These are phyloP conservation scores for Tetropium fuscum DNA, from an alignment of 2,888 invertebrate species.

Conservation along the genomic window DNA sequence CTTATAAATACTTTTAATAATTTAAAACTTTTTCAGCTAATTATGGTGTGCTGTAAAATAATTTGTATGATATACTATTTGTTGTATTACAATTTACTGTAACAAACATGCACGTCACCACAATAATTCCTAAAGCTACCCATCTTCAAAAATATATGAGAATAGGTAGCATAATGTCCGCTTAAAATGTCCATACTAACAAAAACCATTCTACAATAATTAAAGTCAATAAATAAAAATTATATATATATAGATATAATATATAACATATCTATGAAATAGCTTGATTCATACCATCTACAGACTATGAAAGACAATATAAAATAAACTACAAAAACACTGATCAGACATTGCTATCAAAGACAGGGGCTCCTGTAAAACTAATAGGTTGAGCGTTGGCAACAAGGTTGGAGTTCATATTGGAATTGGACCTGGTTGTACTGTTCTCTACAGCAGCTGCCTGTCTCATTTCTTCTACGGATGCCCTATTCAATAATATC, in stretches of 20 bases:
- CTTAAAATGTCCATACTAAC: not conserved
- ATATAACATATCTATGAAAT: not conserved
- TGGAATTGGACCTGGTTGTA: slow-evolving; percentile 65
- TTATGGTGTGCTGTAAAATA: too few species aligned
- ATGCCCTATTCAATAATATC: slow-evolving; percentile 73
- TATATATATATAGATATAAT: slow-evolving; percentile 1
- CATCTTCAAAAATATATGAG: too few species aligned
- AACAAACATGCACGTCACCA: too few species aligned
- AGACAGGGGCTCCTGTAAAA: slow-evolving; percentile 76
- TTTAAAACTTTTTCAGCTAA: too few species aligned
- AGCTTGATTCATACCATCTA: not conserved
- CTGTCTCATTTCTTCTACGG: slow-evolving; percentile 83
- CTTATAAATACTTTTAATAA: too few species aligned
- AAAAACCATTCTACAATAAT: slow-evolving; percentile 7
- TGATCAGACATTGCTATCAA: slow-evolving; percentile 76
- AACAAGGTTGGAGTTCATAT: slow-evolving; percentile 81
- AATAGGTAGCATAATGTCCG: too few species aligned
- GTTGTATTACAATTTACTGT: too few species aligned
- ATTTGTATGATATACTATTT: too few species aligned
- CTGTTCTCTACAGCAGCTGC: slow-evolving; percentile 69
- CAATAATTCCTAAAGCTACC: too few species aligned
- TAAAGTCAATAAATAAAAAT: slow-evolving; percentile 11
- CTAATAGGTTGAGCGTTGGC: slow-evolving; percentile 85
- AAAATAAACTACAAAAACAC: slow-evolving; percentile 23
- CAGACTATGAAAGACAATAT: slow-evolving; percentile 2